Conservation (phyloP, 2,888 invertebrate genomes). For the Amorpha juglandis region DNA sequence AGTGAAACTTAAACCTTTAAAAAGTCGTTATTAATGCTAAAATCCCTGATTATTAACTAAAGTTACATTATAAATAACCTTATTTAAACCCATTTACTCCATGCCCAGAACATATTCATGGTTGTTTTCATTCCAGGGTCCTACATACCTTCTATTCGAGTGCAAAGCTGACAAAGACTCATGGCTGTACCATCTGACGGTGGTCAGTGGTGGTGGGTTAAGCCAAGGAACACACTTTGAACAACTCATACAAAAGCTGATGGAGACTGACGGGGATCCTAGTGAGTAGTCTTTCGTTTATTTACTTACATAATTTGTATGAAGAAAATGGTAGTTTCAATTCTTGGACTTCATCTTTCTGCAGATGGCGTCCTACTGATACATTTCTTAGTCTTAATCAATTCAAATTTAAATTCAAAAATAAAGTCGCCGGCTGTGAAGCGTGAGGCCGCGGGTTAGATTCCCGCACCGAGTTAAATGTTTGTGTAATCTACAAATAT, state of each 20-base stretch:
- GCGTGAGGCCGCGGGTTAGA: too few relatives aligned
- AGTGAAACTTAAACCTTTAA: too few relatives aligned
- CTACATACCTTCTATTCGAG: slow-evolving; percentile 96
- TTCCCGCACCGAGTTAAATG: too few relatives aligned
- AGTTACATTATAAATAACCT: too few relatives aligned
- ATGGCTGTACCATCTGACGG: slow-evolving; percentile 93
- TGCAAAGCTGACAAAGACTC: slow-evolving; percentile 97
- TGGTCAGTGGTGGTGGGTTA: slow-evolving; percentile 96
- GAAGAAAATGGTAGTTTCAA: neutral
- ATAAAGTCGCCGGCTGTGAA: too few relatives aligned
- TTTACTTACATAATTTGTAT: neutral
- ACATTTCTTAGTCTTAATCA: too few relatives aligned
- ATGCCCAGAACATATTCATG: slow-evolving; percentile 10
- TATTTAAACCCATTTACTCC: neutral
- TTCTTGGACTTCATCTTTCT: neutral
- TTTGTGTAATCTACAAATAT: too few relatives aligned
- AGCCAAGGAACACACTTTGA: slow-evolving; percentile 98
- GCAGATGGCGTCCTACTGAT: too few relatives aligned
- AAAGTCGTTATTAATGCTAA: too few relatives aligned
- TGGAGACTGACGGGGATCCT: slow-evolving; percentile 98
- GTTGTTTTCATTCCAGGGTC: slow-evolving; percentile 84
- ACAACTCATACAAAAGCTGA: slow-evolving; percentile 96
- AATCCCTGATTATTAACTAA: too few relatives aligned
- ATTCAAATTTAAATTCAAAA: too few relatives aligned
- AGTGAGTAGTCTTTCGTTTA: slow-evolving; percentile 80